Percentiles rank a stretch among this genome's conserved stretches.
These are phyloP conservation scores for Desmodus rotundus DNA, from an alignment of 2,113 vertebrate species.

Conservation along the genomic window DNA sequence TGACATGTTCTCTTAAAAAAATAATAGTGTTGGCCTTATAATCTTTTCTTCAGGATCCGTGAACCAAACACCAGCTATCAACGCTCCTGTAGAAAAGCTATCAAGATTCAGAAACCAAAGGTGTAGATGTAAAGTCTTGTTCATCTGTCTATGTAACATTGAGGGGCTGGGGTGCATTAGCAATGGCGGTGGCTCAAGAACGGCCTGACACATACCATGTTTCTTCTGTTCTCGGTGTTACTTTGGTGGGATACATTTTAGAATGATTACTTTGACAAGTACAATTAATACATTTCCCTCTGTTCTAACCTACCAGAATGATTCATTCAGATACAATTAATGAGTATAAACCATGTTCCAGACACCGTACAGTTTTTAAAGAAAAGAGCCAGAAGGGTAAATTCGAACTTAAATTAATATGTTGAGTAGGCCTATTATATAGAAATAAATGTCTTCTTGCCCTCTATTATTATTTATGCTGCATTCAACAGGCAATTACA, in stretches of 20 bases:
- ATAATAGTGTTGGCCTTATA: conserved; percentile 79
- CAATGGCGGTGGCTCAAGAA: background rate
- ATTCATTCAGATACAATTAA: conserved; percentile 55
- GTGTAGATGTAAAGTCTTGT: background rate
- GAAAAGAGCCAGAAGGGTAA: conserved; percentile 60
- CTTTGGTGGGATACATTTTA: conserved; percentile 49
- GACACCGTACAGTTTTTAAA: conserved; percentile 41
- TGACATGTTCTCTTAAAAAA: conserved; percentile 82
- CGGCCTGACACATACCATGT: background rate
- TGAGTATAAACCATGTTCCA: conserved; percentile 31
- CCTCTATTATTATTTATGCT: conserved; percentile 36
- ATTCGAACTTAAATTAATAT: conserved; percentile 32
- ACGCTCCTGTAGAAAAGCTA: background rate
- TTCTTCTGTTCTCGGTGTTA: conserved; percentile 28
- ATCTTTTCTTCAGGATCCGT: conserved; percentile 72
- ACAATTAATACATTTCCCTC: conserved; percentile 60
- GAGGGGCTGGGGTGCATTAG: background rate
- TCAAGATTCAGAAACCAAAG: conserved; percentile 56
- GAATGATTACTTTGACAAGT: conserved; percentile 60
- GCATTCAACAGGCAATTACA: conserved; percentile 37
- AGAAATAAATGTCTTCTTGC: conserved; percentile 42
- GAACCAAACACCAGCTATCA: conserved; percentile 60
- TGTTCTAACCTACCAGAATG: conserved; percentile 53
- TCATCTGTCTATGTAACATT: background rate
- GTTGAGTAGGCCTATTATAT: conserved; percentile 33